Evolutionary conservation across 1,140 invertebrate species (phyloP).

Genomic region (Paracyclopina nana): DNA sequence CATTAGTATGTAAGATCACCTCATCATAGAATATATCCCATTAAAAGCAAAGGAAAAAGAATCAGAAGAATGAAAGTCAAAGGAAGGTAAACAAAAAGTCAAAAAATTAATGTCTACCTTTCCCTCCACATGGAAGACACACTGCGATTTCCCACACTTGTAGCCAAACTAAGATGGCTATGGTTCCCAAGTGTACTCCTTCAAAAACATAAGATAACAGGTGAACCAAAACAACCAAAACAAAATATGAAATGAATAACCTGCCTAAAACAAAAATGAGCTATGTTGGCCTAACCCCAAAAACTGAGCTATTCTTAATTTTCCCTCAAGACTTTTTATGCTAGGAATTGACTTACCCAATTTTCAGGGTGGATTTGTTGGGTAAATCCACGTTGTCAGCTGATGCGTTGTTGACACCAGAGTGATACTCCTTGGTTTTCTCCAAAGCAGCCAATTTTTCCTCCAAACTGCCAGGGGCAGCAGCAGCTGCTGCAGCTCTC

Average conservation of each 20-base stretch:
- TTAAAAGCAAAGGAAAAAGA: too few relatives aligned
- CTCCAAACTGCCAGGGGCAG: slow-evolving; percentile 12
- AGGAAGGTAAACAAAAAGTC: too few relatives aligned
- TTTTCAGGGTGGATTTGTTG: slow-evolving; percentile 48
- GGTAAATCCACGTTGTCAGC: slow-evolving; percentile 75
- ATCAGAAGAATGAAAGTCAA: too few relatives aligned
- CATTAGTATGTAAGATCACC: too few relatives aligned
- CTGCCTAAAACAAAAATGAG: background rate
- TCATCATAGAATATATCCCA: too few relatives aligned
- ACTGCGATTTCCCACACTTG: slow-evolving; percentile 14
- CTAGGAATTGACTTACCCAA: slow-evolving; percentile 47
- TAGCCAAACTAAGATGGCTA: background rate
- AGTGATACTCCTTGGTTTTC: slow-evolving; percentile 20
- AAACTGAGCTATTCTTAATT: too few relatives aligned
- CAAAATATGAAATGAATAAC: too few relatives aligned
- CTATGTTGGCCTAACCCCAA: too few relatives aligned
- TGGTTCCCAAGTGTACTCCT: too few relatives aligned
- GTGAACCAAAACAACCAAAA: too few relatives aligned
- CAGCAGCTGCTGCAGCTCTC: too few relatives aligned
- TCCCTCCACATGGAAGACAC: slow-evolving; percentile 20
- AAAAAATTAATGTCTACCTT: slow-evolving; percentile 20
- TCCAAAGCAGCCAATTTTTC: slow-evolving; percentile 24
- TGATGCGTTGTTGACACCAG: slow-evolving; percentile 36
- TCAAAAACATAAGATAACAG: too few relatives aligned
- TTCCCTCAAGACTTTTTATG: background rate